Conservation (phyloP, 1,140 invertebrate species). For the Cydia amplana region DNA sequence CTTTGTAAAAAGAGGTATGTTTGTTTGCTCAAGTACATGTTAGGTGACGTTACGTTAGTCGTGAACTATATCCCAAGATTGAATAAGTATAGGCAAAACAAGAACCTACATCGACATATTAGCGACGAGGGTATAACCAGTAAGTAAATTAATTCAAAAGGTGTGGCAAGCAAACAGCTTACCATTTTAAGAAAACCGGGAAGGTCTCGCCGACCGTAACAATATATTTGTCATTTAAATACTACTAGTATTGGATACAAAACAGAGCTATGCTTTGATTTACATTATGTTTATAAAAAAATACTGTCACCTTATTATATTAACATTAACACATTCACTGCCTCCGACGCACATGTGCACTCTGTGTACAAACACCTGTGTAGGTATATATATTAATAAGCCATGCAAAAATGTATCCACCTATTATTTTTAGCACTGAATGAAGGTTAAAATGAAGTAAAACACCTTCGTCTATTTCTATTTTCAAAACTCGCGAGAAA, state of each 20-base stretch:
- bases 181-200: background rate
- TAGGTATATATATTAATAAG: too few relatives aligned
- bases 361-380: too few relatives aligned
- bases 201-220: background rate
- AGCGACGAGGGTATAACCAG: background rate
- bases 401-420: too few relatives aligned
- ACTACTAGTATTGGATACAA: background rate
- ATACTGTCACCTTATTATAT: too few relatives aligned
- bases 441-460: background rate
- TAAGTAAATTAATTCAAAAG: background rate
- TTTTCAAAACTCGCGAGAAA: background rate
- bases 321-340: too few relatives aligned
- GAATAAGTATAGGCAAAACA: background rate
- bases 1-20: too few relatives aligned
- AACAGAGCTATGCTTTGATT: background rate
- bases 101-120: constrained; percentile 1
- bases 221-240: background rate
- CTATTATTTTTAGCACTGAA: background rate
- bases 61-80: background rate
- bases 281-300: too few relatives aligned
- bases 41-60: too few relatives aligned
- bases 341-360: too few relatives aligned
- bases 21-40: too few relatives aligned
- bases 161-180: background rate
- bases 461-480: background rate